Evolutionary conservation across 2,888 invertebrate species (phyloP).

Genomic region (Thymelicus sylvestris): DNA sequence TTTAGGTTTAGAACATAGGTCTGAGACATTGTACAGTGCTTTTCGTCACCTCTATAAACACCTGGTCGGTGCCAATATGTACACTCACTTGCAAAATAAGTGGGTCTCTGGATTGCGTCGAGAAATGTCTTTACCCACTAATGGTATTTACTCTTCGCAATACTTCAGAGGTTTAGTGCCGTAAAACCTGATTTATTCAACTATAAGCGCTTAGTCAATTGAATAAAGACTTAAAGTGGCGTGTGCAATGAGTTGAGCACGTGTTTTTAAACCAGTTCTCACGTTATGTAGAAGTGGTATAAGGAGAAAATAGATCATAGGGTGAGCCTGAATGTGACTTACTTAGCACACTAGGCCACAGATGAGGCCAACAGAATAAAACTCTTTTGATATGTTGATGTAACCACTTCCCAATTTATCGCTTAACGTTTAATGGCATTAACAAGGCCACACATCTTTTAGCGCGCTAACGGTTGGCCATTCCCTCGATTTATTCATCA

Average conservation of each 20-base stretch:
- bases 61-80: constrained; percentile 8
- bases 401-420: too few species aligned
- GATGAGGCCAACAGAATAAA: too few species aligned
- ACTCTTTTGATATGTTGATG: too few species aligned
- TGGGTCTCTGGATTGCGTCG: constrained; percentile 62
- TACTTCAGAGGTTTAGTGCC: constrained; percentile 40
- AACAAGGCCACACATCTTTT: too few species aligned
- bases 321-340: too few species aligned
- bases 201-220: background rate
- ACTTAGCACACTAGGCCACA: too few species aligned
- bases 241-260: background rate
- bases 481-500: too few species aligned
- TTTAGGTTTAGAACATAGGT: too few species aligned
- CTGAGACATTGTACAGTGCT: background rate
- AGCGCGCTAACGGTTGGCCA: too few species aligned
- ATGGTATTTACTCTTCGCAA: constrained; percentile 64
- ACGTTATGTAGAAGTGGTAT: background rate
- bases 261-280: constrained; percentile 5
- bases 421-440: too few species aligned
- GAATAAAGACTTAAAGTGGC: constrained; percentile 11
- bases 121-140: constrained; percentile 56
- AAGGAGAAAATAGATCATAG: constrained; percentile 13
- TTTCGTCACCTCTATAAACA: constrained; percentile 9
- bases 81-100: constrained; percentile 43
- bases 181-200: background rate